These are phyloP conservation scores for Macrostomum lignano DNA, from an alignment of 1,140 invertebrate genomes.

Conservation along the genomic window DNA sequence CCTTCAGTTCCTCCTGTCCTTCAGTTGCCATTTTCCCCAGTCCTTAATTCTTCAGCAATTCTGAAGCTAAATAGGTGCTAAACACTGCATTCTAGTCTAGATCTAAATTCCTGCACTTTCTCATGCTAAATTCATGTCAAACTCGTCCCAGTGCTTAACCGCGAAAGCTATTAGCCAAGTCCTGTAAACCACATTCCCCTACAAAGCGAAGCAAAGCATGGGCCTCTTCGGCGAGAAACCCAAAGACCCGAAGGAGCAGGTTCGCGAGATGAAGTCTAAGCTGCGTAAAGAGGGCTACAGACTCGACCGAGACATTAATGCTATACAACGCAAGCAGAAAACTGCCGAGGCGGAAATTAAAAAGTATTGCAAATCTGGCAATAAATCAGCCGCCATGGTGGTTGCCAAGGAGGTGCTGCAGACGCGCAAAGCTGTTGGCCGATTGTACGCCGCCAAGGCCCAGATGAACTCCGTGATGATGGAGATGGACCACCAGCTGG, in stretches of 20 bases:
- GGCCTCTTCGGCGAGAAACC: constrained; percentile 1
- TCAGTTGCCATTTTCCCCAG: no score
- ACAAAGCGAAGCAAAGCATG: no score
- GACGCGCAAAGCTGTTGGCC: constrained; percentile 56
- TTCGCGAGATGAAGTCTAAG: constrained; percentile 18
- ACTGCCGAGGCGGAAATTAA: constrained; percentile 30
- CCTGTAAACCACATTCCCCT: no score
- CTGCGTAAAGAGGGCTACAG: constrained; percentile 65
- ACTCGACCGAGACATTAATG: constrained; percentile 45
- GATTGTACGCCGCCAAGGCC: constrained; percentile 79
- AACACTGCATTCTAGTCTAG: no score
- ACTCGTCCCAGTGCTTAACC: no score
- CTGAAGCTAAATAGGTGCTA: no score
- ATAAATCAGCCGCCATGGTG: constrained; percentile 69
- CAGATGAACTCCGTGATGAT: constrained; percentile 80
- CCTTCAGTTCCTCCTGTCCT: no score
- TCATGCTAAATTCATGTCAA: no score
- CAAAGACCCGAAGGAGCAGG: constrained; percentile 2
- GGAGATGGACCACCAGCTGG: constrained; percentile 88
- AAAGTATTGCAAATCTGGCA: constrained; percentile 75
- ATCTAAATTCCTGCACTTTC: no score
- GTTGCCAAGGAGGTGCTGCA: constrained; percentile 76
- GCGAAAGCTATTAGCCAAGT: no score
- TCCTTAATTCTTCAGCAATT: no score
- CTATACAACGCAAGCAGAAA: neutral